A percentile compares a stretch with the other conserved stretches of the same genome.
Evolutionary conservation across 2,888 invertebrate genomes (phyloP).

Genomic region (Trachelus troglodyta): DNA sequence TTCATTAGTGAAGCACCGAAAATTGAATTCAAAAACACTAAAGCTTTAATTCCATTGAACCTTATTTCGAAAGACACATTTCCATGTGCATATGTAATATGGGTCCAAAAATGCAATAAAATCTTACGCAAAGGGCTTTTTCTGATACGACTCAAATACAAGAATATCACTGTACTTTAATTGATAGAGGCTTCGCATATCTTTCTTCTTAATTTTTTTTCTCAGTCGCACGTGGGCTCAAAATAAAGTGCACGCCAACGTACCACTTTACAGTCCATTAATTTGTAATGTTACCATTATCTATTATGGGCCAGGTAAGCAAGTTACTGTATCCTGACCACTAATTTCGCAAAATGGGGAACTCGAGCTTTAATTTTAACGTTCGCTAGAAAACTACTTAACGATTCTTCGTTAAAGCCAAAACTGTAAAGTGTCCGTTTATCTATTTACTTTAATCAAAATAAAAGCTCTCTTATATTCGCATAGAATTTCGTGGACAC

Average conservation of each 20-base stretch:
- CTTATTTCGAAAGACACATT: neutral
- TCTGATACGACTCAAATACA: neutral
- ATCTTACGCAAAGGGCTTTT: neutral
- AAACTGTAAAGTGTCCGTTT: neutral
- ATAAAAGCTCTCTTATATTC: neutral
- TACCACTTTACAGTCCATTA: slow-evolving; percentile 45
- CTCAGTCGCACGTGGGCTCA: slow-evolving; percentile 16
- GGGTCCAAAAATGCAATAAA: neutral
- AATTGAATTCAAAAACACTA: too few species aligned
- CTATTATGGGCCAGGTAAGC: slow-evolving; percentile 33
- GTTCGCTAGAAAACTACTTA: slow-evolving; percentile 1
- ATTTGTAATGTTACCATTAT: slow-evolving; percentile 47
- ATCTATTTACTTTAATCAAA: neutral
- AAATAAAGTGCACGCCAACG: slow-evolving; percentile 33
- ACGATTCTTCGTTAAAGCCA: slow-evolving; percentile 11
- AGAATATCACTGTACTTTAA: slow-evolving; percentile 3
- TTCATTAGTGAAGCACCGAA: neutral
- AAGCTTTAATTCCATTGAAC: neutral
- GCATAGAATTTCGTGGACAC: neutral
- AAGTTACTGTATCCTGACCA: slow-evolving; percentile 30
- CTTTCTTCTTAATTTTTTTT: neutral
- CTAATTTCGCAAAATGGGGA: slow-evolving; percentile 29
- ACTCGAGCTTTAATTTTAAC: slow-evolving; percentile 8
- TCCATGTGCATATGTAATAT: neutral
- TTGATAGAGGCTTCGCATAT: neutral